These are phyloP conservation scores for Drosophila conformis DNA, from an alignment of 2,888 invertebrate genomes.

Conservation along the genomic window DNA sequence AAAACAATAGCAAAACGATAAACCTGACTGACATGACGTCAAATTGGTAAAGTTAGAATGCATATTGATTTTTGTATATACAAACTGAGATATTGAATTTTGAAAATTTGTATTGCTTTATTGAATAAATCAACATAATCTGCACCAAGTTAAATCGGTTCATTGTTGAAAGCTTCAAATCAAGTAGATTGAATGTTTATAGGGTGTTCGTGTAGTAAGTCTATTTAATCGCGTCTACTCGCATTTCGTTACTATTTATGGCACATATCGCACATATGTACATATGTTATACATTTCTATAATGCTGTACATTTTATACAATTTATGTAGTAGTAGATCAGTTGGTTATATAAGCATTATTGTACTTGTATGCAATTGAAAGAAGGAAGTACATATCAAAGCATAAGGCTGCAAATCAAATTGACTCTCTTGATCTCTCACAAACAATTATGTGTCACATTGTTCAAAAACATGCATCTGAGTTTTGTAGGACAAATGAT, in stretches of 20 bases:
- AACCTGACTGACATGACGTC: neutral
- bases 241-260: conserved; percentile 51
- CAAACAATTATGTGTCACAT: conserved; percentile 1
- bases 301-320: conserved; percentile 61
- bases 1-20: conserved; percentile 19
- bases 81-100: neutral
- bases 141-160: conserved; percentile 70
- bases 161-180: neutral
- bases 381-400: conserved; percentile 22
- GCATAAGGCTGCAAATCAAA: conserved; percentile 67
- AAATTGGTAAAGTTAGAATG: conserved; percentile 1
- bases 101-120: neutral
- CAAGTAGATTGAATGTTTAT: conserved; percentile 24
- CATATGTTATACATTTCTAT: conserved; percentile 44
- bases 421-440: conserved; percentile 44
- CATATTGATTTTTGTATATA: conserved; percentile 10
- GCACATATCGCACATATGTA: conserved; percentile 75
- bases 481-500: conserved; percentile 19
- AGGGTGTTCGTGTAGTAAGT: neutral
- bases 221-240: neutral
- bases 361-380: conserved; percentile 36
- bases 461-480: conserved; percentile 10
- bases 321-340: conserved; percentile 31
- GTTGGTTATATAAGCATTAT: conserved; percentile 40
- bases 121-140: conserved; percentile 49